Conservation (phyloP, 1,140 invertebrate species). For the Adoxophyes honmai region DNA sequence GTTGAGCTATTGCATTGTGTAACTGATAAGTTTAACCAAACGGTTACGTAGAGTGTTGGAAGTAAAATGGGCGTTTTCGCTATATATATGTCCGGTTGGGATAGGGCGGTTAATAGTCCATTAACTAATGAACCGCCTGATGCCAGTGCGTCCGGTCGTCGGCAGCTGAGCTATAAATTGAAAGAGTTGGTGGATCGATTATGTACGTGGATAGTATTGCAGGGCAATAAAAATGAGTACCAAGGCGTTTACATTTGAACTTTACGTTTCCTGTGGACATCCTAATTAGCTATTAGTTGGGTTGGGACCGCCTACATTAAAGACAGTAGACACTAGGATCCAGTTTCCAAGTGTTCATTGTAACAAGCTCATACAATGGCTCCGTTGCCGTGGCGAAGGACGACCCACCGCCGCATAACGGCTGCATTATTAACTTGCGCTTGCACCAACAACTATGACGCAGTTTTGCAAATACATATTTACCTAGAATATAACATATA, state of each 20-base stretch:
- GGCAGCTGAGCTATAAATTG: conserved; percentile 23
- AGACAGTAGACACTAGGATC: conserved; percentile 62
- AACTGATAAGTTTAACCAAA: no score
- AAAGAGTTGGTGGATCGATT: conserved; percentile 24
- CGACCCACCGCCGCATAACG: conserved; percentile 63
- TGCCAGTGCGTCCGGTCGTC: conserved; percentile 26
- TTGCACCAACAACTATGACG: conserved; percentile 28
- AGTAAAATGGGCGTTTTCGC: neutral
- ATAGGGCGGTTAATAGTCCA: conserved; percentile 17
- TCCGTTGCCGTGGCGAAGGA: conserved; percentile 70
- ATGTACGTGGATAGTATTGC: neutral
- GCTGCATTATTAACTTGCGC: conserved; percentile 53
- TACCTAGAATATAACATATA: conserved; percentile 16
- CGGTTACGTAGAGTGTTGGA: no score
- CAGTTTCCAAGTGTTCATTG: conserved; percentile 70
- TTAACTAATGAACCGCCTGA: conserved; percentile 26
- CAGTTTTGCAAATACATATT: conserved; percentile 24
- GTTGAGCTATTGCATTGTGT: no score
- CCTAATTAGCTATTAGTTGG: conserved; percentile 41
- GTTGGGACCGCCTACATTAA: conserved; percentile 20
- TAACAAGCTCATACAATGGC: conserved; percentile 56
- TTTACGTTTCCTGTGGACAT: conserved; percentile 33
- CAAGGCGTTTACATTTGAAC: conserved; percentile 29
- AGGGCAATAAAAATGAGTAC: no score
- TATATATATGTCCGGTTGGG: conserved; percentile 6